These are phyloP conservation scores for Proctacanthus coquilletti DNA, from an alignment of 1,140 invertebrate species.

Conservation along the genomic window DNA sequence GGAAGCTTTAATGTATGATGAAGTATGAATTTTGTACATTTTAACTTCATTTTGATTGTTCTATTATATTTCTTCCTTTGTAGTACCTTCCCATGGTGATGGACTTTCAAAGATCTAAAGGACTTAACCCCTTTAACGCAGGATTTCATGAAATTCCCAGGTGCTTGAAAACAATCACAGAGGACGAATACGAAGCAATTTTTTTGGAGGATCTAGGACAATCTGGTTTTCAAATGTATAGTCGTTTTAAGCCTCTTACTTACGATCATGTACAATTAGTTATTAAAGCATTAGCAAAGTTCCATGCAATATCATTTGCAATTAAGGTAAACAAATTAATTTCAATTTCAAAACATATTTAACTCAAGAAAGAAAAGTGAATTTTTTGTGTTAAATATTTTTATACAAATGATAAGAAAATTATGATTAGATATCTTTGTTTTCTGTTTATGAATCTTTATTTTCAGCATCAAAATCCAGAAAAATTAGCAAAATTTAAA, in stretches of 20 bases:
- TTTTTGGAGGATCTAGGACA: constrained; percentile 37
- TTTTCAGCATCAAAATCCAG: constrained; percentile 11
- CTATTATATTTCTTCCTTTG: background rate
- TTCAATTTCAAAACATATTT: constrained; percentile 23
- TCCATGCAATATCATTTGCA: constrained; percentile 37
- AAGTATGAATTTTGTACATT: constrained; percentile 6
- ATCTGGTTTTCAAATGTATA: constrained; percentile 29
- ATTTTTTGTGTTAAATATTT: no score
- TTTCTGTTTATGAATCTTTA: background rate
- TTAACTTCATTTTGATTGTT: background rate
- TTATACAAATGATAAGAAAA: no score
- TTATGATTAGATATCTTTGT: no score
- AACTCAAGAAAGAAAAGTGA: no score
- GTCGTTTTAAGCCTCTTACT: constrained; percentile 30
- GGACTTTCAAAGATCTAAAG: constrained; percentile 18
- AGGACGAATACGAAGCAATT: constrained; percentile 31
- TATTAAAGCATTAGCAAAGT: constrained; percentile 34
- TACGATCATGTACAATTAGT: constrained; percentile 30
- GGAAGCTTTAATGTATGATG: constrained; percentile 24
- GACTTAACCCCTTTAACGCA: constrained; percentile 12
- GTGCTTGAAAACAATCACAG: constrained; percentile 23
- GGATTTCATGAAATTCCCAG: constrained; percentile 23
- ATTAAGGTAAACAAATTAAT: no score
- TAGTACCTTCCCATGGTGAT: constrained; percentile 24
- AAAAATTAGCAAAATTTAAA: constrained; percentile 14